A percentile compares a stretch with the other conserved stretches of the same genome.
These are phyloP conservation scores for Solea senegalensis DNA, from an alignment of 2,113 vertebrate genomes.

Conservation along the genomic window DNA sequence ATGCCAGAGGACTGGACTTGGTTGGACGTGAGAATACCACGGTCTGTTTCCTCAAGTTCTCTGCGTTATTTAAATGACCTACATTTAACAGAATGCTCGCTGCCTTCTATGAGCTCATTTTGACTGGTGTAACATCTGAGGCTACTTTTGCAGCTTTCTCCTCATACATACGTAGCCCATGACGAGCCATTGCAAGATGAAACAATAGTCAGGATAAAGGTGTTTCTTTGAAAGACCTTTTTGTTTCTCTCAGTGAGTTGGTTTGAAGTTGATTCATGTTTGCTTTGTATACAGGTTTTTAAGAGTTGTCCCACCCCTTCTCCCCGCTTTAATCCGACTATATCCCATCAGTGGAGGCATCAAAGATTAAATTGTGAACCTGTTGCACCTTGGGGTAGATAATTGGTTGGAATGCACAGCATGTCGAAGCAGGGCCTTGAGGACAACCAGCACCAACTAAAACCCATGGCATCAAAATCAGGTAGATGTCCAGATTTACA, in stretches of 20 bases:
- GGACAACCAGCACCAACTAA: slow-evolving; percentile 59
- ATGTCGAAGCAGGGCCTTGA: slow-evolving; percentile 67
- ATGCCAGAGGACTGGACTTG: slow-evolving; percentile 73
- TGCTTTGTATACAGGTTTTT: slow-evolving; percentile 74
- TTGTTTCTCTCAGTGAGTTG: slow-evolving; percentile 60
- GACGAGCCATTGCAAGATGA: slow-evolving; percentile 67
- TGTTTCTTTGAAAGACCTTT: slow-evolving; percentile 70
- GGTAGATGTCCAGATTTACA: slow-evolving; percentile 50
- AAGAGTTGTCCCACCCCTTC: slow-evolving; percentile 64
- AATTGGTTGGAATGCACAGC: slow-evolving; percentile 76
- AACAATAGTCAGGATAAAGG: slow-evolving; percentile 71
- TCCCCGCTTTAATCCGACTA: slow-evolving; percentile 73
- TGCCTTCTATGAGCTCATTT: slow-evolving; percentile 32
- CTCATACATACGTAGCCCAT: slow-evolving; percentile 44
- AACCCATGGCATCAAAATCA: slow-evolving; percentile 60
- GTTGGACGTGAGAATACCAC: slow-evolving; percentile 61
- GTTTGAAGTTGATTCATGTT: slow-evolving; percentile 79
- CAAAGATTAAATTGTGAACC: slow-evolving; percentile 77
- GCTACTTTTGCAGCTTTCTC: slow-evolving; percentile 9
- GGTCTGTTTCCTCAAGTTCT: slow-evolving; percentile 40
- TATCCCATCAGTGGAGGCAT: slow-evolving; percentile 73
- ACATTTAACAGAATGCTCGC: slow-evolving; percentile 22
- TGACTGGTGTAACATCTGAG: slow-evolving; percentile 23
- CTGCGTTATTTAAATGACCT: slow-evolving; percentile 43
- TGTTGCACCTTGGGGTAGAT: slow-evolving; percentile 72